These are phyloP conservation scores for Papilio machaon DNA, from an alignment of 1,140 invertebrate genomes.

Conservation along the genomic window DNA sequence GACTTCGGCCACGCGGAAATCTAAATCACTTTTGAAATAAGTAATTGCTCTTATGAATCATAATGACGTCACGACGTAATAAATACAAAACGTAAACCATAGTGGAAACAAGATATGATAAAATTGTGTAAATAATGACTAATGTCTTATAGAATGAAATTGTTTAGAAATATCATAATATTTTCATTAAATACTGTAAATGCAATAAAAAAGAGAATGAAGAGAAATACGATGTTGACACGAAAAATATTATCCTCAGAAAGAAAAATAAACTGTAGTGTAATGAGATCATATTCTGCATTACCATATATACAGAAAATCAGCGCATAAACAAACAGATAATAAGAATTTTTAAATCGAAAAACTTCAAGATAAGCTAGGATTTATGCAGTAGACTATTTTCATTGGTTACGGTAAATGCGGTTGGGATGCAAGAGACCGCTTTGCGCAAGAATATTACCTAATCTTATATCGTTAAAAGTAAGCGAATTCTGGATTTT, in stretches of 20 bases:
- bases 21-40: no score
- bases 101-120: conserved; percentile 9
- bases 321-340: conserved; percentile 24
- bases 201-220: background rate
- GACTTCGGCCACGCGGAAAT: no score
- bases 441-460: conserved; percentile 15
- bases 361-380: conserved; percentile 26
- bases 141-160: background rate
- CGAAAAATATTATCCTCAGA: background rate
- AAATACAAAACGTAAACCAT: background rate
- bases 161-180: background rate
- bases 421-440: conserved; percentile 29
- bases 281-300: conserved; percentile 14
- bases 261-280: background rate
- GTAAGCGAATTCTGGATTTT: conserved; percentile 28
- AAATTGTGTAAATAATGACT: background rate
- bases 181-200: background rate
- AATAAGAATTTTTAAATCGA: conserved; percentile 24
- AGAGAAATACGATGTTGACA: background rate
- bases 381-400: conserved; percentile 25
- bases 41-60: background rate
- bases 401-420: conserved; percentile 34
- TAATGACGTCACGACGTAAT: conserved; percentile 6
- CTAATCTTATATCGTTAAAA: conserved; percentile 31
- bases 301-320: conserved; percentile 22